Evolutionary conservation across 2,113 vertebrate species (phyloP), one percentile per base, ranked within the genome.

Genomic region (Uria lomvia): DNA sequence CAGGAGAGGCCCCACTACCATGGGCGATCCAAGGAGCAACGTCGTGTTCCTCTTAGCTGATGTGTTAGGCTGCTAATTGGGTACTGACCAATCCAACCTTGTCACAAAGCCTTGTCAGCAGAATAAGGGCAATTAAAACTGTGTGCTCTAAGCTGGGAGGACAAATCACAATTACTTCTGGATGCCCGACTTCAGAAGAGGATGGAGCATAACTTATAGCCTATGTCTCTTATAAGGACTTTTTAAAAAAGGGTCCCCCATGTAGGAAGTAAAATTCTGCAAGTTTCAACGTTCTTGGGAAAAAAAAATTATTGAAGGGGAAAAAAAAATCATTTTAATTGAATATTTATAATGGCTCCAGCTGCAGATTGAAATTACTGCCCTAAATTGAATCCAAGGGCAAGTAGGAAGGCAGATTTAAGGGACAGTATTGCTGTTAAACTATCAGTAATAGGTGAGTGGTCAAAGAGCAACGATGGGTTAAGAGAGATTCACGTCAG

Each of bases 401-500:
- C 40, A 71, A 38, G 36, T 9, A 73, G 59, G 52, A 77, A 66
- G 52, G 45, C 13, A 60, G 45, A 22, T 55, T 36, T 42, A 66
- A 72, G 36, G 23, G 38, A 9, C 19, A 60, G 14, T 29, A 15
- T 49, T 43, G 45, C 30, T 45, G 42, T 7, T 50, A 47, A 49
- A 43, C 32, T 23, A 9, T 29, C 30, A 42, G 29, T 27, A 60
- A 53, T 38, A 59, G 5, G 18, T 0, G 1, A 68, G 59, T 23
- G 21, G 15, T 63, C 32, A 34, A 4, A 24, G 36, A 43, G 22
- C 5, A 6, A 16, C 8, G 22, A 8, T 2, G 2, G 0, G 47
- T 60, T 49, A 40, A 26, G 22, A 15, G 45, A 62, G 19, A 20
- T 21, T 38, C n/a, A 18, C 19, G 7, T 22, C 34, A 52, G 36